These are phyloP conservation scores for Vanessa tameamea DNA, from an alignment of 1,140 invertebrate species.

Conservation along the genomic window DNA sequence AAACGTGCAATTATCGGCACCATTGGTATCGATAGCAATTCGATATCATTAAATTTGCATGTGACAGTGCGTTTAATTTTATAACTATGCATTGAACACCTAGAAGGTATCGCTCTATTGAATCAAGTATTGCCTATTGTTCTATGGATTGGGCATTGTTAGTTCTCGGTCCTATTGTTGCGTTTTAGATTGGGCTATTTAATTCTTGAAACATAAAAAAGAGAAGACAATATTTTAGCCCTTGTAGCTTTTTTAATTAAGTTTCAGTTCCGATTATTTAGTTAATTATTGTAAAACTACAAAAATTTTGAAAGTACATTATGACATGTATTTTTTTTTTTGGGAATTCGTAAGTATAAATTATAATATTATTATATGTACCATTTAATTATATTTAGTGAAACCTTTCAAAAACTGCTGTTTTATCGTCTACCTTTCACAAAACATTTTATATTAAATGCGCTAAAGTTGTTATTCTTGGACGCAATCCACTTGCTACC, in stretches of 20 bases:
- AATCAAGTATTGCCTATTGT: constrained; percentile 62
- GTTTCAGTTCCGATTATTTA: background rate
- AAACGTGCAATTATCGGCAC: constrained; percentile 66
- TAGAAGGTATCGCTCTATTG: constrained; percentile 53
- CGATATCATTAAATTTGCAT: constrained; percentile 69
- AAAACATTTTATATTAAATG: constrained; percentile 43
- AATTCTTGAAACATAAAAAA: constrained; percentile 4
- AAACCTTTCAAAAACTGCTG: constrained; percentile 41
- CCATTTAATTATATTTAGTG: constrained; percentile 41
- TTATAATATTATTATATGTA: constrained; percentile 44
- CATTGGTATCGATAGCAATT: constrained; percentile 59
- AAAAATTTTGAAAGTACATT: constrained; percentile 1
- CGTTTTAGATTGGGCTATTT: constrained; percentile 11
- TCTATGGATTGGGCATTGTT: constrained; percentile 57
- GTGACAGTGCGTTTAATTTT: constrained; percentile 52
- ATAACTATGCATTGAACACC: constrained; percentile 45
- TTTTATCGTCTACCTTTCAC: constrained; percentile 46
- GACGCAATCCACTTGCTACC: constrained; percentile 47
- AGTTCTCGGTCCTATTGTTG: constrained; percentile 51
- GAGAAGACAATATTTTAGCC: background rate
- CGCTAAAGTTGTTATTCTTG: constrained; percentile 53
- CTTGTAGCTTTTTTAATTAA: background rate
- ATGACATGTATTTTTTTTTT: constrained; percentile 23
- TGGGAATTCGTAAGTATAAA: constrained; percentile 20
- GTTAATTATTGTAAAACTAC: constrained; percentile 4